These are phyloP conservation scores for Piaya cayana DNA, from an alignment of 2,113 vertebrate genomes.

Conservation along the genomic window DNA sequence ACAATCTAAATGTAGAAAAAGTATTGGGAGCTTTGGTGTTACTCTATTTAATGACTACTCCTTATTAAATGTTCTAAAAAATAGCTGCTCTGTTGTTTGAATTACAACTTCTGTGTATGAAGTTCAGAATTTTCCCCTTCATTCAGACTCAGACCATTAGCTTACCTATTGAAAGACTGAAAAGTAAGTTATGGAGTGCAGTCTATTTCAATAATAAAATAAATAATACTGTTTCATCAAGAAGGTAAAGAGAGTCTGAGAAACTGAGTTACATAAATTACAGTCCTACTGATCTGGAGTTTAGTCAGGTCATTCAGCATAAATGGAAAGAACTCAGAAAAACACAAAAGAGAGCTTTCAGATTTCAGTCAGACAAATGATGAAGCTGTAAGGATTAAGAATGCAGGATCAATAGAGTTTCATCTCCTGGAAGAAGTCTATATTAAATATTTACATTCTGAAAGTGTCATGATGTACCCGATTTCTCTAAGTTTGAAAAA, in stretches of 20 bases:
- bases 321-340: not conserved
- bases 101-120: not conserved
- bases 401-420: not conserved
- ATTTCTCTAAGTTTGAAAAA: not conserved
- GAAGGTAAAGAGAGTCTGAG: not conserved
- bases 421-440: not conserved
- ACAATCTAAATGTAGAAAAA: not conserved
- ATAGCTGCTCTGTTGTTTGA: not conserved
- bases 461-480: not conserved
- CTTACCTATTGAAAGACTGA: not conserved
- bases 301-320: not conserved
- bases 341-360: not conserved
- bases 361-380: not conserved
- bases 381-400: not conserved
- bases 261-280: not conserved
- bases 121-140: not conserved
- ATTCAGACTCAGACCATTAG: not conserved
- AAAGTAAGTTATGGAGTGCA: not conserved
- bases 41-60: not conserved
- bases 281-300: not conserved
- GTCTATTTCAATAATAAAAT: not conserved
- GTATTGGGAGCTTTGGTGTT: not conserved
- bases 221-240: not conserved
- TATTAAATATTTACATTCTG: slow-evolving; percentile 21
- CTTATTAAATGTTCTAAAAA: not conserved